These are phyloP conservation scores for Hyles lineata DNA, from an alignment of 2,888 invertebrate genomes.

Conservation along the genomic window DNA sequence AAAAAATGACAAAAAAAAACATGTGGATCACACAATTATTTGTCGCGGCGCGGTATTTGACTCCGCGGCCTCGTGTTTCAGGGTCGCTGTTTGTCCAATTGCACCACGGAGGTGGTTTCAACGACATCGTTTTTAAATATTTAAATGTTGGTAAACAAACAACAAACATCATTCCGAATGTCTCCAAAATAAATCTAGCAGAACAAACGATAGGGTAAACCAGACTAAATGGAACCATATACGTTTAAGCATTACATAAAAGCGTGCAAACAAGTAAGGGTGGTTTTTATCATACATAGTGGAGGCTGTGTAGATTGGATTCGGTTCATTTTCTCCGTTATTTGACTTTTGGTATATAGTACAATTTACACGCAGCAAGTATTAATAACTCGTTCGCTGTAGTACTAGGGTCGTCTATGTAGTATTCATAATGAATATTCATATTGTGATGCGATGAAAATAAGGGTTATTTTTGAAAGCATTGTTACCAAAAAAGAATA, in stretches of 20 bases:
- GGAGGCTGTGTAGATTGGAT: slow-evolving; percentile 19
- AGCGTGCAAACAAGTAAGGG: neutral
- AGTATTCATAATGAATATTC: neutral
- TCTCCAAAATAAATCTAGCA: neutral
- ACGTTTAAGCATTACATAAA: slow-evolving; percentile 9
- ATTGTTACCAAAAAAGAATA: no score
- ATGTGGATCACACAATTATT: no score
- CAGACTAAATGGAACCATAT: neutral
- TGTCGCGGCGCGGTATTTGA: no score
- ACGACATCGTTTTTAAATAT: no score
- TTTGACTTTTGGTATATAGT: slow-evolving; percentile 13
- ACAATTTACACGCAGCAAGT: slow-evolving; percentile 10
- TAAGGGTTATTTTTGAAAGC: no score
- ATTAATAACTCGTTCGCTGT: neutral
- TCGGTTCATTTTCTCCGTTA: slow-evolving; percentile 11
- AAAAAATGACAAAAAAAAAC: no score
- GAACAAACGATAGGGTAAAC: neutral
- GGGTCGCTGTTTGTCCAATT: no score
- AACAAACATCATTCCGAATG: neutral
- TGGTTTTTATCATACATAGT: neutral
- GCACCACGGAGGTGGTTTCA: no score
- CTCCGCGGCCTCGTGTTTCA: no score
- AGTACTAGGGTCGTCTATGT: neutral
- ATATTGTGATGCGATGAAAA: no score
- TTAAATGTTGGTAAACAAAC: no score